Percentiles rank a stretch among this genome's conserved stretches.
These are phyloP conservation scores for Scomber scombrus DNA, from an alignment of 2,113 vertebrate species.

Conservation along the genomic window DNA sequence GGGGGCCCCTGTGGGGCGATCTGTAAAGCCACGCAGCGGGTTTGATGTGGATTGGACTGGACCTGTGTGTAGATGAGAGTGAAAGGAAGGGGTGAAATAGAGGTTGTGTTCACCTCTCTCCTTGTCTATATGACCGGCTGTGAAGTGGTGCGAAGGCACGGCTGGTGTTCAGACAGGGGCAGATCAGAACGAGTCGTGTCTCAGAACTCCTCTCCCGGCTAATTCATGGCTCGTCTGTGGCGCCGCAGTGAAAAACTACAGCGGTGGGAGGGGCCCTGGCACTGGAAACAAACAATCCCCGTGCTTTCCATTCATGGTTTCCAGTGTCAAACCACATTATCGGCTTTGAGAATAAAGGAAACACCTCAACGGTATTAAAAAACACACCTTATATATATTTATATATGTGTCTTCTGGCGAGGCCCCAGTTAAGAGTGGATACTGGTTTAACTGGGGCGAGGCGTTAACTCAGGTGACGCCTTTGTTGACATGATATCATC, in stretches of 20 bases:
- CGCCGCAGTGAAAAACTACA: not conserved
- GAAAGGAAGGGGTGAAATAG: constrained; percentile 2
- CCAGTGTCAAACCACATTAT: not conserved
- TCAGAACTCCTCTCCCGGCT: constrained; percentile 17
- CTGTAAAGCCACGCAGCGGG: constrained; percentile 39
- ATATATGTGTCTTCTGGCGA: not conserved
- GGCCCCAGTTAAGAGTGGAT: constrained; percentile 1
- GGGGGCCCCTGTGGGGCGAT: not conserved
- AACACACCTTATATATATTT: not conserved
- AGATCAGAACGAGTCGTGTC: constrained; percentile 36
- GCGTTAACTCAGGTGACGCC: constrained; percentile 11
- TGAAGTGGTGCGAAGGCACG: constrained; percentile 44
- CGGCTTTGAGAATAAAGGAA: not conserved
- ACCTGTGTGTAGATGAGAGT: constrained; percentile 18
- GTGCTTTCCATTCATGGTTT: not conserved
- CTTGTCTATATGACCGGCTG: not conserved
- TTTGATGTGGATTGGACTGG: constrained; percentile 59
- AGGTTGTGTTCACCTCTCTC: constrained; percentile 35
- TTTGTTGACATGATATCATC: constrained; percentile 53
- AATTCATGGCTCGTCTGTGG: not conserved
- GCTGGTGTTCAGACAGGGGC: constrained; percentile 49
- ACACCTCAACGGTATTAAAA: not conserved
- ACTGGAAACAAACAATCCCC: constrained; percentile 15
- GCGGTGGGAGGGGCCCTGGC: not conserved
- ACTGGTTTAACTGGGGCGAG: not conserved